Evolutionary conservation across 1,140 invertebrate species (phyloP).

Genomic region (Ostrea edulis): DNA sequence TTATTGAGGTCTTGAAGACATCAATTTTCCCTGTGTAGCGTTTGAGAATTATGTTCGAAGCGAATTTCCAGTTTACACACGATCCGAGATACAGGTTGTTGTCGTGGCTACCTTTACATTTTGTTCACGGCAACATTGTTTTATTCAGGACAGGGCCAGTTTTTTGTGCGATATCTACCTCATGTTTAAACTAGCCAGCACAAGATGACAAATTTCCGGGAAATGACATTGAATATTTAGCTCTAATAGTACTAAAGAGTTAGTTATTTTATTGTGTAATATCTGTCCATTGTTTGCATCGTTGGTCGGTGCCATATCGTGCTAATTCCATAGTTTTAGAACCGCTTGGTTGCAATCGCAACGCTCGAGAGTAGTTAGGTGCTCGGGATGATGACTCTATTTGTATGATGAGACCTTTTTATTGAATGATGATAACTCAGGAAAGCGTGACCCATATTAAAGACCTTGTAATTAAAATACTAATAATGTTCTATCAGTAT

Average conservation of each 20-base stretch:
- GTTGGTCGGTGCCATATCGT: not conserved
- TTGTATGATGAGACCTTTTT: not conserved
- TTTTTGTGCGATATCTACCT: conserved; percentile 18
- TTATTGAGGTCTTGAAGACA: not conserved
- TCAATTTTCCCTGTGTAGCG: not conserved
- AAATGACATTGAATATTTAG: not conserved
- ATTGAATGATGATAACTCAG: not conserved
- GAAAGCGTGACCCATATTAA: not conserved
- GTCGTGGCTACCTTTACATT: not conserved
- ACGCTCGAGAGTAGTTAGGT: not conserved
- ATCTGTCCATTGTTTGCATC: not conserved
- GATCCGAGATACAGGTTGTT: not conserved
- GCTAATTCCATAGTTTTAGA: not conserved
- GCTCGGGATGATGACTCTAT: not conserved
- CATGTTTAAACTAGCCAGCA: conserved; percentile 20
- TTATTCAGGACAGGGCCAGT: not conserved
- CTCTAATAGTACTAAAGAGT: not conserved
- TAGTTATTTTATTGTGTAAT: not conserved
- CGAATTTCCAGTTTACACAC: not conserved
- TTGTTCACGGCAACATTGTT: not conserved
- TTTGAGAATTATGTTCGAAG: not conserved
- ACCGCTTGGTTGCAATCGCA: not conserved
- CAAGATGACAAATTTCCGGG: not conserved
- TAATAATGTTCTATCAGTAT: no score
- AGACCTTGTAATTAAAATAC: no score